Percentiles rank a stretch among this genome's conserved stretches.
phyloP scores from a whole-genome alignment of 2,888 invertebrate species.

The Hipparchia semele region DNA sequence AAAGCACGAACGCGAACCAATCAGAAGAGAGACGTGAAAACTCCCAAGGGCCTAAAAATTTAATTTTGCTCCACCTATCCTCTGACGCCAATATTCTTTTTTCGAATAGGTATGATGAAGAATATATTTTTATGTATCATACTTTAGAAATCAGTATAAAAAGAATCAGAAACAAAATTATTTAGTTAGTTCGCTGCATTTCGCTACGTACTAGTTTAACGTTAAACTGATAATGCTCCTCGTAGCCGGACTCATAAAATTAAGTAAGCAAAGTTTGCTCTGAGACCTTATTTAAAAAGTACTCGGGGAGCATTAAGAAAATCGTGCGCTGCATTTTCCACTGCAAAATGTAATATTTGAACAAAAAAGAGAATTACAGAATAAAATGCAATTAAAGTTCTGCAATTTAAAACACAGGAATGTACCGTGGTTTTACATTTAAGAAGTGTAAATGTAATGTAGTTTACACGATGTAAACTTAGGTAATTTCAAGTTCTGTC shows the following conservation, averaged over 20 bases:
- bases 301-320: neutral
- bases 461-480: neutral
- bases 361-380: neutral
- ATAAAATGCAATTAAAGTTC: neutral
- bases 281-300: slow-evolving; percentile 7
- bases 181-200: neutral
- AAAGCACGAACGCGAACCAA: no score
- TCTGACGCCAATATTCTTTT: no score
- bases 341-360: neutral
- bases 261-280: neutral
- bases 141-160: no score
- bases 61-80: no score
- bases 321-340: neutral
- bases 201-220: neutral
- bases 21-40: no score
- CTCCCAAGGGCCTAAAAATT: no score
- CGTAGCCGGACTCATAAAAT: neutral
- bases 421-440: neutral
- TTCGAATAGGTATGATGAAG: no score
- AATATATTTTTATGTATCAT: no score
- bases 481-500: no score
- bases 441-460: neutral
- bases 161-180: neutral
- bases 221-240: neutral
- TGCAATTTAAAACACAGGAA: neutral